Evolutionary conservation across 2,797 vertebrate species (phyloP).

Genomic region (Clarias platycephalus): DNA sequence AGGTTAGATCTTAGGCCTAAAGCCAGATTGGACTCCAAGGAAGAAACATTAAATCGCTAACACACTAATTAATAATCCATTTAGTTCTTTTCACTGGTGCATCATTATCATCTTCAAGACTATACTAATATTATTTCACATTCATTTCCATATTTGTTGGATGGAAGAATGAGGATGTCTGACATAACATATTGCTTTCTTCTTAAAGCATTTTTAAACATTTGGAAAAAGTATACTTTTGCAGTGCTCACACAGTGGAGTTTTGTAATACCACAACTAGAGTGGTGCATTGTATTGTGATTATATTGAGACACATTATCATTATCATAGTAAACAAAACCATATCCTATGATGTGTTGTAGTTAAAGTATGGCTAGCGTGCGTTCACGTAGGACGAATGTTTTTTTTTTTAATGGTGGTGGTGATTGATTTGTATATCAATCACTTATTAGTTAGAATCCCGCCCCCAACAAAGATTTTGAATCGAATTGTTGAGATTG

Average conservation of each 20-base stretch:
- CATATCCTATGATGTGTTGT: neutral
- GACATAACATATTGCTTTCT: neutral
- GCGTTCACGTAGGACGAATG: no score
- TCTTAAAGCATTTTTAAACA: neutral
- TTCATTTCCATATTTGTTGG: neutral
- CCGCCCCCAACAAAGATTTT: no score
- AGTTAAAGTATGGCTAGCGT: neutral
- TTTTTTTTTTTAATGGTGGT: no score
- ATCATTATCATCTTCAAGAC: neutral
- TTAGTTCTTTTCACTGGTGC: neutral
- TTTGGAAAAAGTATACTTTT: neutral
- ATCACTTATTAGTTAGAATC: no score
- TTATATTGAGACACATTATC: neutral
- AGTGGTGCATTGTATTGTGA: neutral
- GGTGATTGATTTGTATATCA: no score
- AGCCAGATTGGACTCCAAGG: neutral
- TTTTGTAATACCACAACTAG: neutral
- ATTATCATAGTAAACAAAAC: neutral
- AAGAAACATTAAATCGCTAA: constrained; percentile 2
- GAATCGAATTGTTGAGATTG: no score
- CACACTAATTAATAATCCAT: constrained; percentile 1
- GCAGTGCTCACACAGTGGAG: neutral
- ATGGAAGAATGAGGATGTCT: neutral
- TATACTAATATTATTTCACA: neutral
- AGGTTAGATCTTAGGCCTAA: neutral